phyloP scores from a whole-genome alignment of 2,797 vertebrate genomes.

The Falco biarmicus region DNA sequence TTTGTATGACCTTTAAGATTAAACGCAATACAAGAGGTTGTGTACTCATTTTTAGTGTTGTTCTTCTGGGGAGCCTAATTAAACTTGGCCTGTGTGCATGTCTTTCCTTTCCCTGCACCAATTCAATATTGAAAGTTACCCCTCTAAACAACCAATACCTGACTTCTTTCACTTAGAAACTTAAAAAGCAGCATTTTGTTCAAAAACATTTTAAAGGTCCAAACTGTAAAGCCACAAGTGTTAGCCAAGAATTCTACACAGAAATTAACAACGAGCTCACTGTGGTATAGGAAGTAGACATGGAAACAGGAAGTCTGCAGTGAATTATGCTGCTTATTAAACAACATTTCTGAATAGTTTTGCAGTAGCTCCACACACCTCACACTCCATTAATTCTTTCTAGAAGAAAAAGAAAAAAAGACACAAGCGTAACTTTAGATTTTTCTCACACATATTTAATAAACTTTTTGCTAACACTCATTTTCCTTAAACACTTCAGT shows the following conservation, averaged over 20 bases:
- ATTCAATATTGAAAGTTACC: neutral
- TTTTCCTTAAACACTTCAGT: neutral
- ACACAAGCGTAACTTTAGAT: neutral
- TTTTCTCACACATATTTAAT: neutral
- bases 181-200: neutral
- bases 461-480: neutral
- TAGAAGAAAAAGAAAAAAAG: neutral
- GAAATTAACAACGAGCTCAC: neutral
- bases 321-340: neutral
- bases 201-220: neutral
- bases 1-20: neutral
- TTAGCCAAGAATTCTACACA: neutral
- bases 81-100: neutral
- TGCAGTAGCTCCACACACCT: neutral
- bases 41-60: neutral
- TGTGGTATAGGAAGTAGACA: neutral
- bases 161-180: neutral
- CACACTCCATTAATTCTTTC: neutral
- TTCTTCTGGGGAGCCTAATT: neutral
- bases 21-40: neutral
- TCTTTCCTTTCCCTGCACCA: too few species aligned
- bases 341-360: neutral
- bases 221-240: neutral
- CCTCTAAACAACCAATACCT: neutral
- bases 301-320: neutral